Percentiles rank a stretch among this genome's conserved stretches.
Conservation (phyloP, 2,888 invertebrate species). For the Caradrina kadenii region DNA sequence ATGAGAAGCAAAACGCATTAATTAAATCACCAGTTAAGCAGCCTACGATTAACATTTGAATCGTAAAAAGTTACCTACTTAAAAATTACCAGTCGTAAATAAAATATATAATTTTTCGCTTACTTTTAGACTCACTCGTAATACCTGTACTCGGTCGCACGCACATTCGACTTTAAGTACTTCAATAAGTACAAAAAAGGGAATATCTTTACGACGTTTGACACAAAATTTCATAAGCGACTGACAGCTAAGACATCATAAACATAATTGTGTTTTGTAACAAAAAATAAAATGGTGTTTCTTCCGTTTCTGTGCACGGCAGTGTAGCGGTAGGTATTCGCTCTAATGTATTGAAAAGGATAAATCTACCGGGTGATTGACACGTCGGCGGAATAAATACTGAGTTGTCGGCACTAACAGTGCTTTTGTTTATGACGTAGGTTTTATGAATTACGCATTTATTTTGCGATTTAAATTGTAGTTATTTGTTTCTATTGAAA, state of each 20-base stretch:
- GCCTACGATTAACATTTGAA: constrained; percentile 27
- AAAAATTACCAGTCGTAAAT: constrained; percentile 18
- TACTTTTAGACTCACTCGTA: constrained; percentile 5
- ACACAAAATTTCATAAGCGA: constrained; percentile 6
- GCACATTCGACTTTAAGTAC: constrained; percentile 9
- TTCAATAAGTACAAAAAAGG: constrained; percentile 19
- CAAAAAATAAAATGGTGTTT: constrained; percentile 33
- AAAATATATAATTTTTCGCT: constrained; percentile 1
- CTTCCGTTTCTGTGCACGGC: constrained; percentile 21
- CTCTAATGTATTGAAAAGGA: constrained; percentile 22
- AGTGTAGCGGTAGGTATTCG: constrained; percentile 6
- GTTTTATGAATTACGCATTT: constrained; percentile 14
- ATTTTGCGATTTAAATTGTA: constrained; percentile 4
- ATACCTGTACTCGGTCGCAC: background rate
- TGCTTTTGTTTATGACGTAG: constrained; percentile 21
- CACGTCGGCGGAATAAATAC: constrained; percentile 48
- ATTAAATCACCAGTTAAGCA: constrained; percentile 8
- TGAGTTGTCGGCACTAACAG: constrained; percentile 4
- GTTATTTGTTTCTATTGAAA: background rate
- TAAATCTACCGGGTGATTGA: constrained; percentile 46
- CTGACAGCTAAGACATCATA: constrained; percentile 8
- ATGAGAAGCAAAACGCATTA: constrained; percentile 8
- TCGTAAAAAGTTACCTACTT: constrained; percentile 31
- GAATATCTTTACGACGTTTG: constrained; percentile 16
- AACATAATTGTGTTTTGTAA: constrained; percentile 28